A percentile compares a stretch with the other conserved stretches of the same genome.
These are phyloP conservation scores for Athripsodes cinereus DNA, from an alignment of 2,888 invertebrate species.

Conservation along the genomic window DNA sequence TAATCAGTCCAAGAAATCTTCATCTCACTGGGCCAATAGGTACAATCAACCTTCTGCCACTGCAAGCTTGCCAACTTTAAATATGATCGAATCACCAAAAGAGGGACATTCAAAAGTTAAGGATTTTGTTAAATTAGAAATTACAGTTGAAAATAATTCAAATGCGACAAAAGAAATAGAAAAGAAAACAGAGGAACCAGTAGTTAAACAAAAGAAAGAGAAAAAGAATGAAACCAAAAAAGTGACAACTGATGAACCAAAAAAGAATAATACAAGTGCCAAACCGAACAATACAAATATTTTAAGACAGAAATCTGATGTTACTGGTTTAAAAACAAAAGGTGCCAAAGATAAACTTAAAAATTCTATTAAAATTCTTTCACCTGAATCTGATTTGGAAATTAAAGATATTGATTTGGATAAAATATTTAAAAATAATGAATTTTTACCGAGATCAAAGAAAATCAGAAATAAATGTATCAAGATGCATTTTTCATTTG, in stretches of 20 bases:
- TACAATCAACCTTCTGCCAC: conserved; percentile 80
- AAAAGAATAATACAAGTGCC: not conserved
- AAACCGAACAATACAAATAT: conserved; percentile 32
- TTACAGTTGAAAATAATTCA: conserved; percentile 17
- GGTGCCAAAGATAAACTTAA: conserved; percentile 33
- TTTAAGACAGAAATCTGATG: conserved; percentile 55
- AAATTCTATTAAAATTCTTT: conserved; percentile 5
- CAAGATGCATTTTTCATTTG: conserved; percentile 27
- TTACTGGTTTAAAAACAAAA: conserved; percentile 51
- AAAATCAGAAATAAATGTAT: conserved; percentile 22
- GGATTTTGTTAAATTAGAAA: conserved; percentile 23
- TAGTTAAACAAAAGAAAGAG: conserved; percentile 21
- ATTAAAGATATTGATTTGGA: conserved; percentile 32
- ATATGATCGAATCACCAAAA: conserved; percentile 47
- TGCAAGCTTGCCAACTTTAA: conserved; percentile 71
- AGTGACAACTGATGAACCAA: conserved; percentile 4
- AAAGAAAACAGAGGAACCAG: conserved; percentile 8
- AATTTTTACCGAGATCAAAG: conserved; percentile 18
- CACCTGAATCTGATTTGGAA: conserved; percentile 9
- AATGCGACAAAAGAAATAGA: conserved; percentile 10
- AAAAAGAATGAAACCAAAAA: conserved; percentile 22
- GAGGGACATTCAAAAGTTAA: conserved; percentile 38
- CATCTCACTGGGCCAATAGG: conserved; percentile 67
- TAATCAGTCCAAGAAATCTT: conserved; percentile 53
- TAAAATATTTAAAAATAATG: conserved; percentile 16